These are phyloP conservation scores for Drosophila suboccidentalis DNA, from an alignment of 2,888 invertebrate species.

Conservation along the genomic window DNA sequence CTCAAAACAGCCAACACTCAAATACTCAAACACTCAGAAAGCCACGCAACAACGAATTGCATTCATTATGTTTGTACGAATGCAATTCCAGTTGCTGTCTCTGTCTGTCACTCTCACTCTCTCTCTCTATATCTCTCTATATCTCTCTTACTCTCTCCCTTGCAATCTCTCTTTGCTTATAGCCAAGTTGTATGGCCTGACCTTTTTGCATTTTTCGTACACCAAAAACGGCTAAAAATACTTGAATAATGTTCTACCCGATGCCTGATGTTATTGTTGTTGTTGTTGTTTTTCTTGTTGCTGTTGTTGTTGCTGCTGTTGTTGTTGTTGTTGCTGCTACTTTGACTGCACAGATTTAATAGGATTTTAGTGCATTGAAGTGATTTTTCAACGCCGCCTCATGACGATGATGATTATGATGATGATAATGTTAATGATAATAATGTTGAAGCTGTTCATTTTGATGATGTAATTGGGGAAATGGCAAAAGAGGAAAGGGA, in stretches of 20 bases:
- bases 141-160: background rate
- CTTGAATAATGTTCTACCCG: constrained; percentile 68
- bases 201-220: constrained; percentile 72
- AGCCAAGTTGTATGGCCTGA: constrained; percentile 30
- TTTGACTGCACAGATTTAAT: constrained; percentile 68
- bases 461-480: constrained; percentile 19
- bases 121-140: background rate
- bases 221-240: constrained; percentile 65
- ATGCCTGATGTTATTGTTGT: constrained; percentile 15
- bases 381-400: constrained; percentile 63
- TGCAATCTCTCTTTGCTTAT: constrained; percentile 20
- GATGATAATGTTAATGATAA: constrained; percentile 28
- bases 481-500: constrained; percentile 7
- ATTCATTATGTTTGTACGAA: constrained; percentile 65
- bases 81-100: constrained; percentile 17
- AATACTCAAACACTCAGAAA: constrained; percentile 22
- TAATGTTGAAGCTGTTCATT: constrained; percentile 24
- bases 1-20: constrained; percentile 15
- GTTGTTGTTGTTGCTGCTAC: constrained; percentile 42
- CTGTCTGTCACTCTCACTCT: background rate
- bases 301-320: constrained; percentile 28
- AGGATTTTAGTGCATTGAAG: constrained; percentile 73
- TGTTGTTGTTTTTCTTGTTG: constrained; percentile 41
- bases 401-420: constrained; percentile 28
- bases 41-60: constrained; percentile 64